A percentile compares a stretch with the other conserved stretches of the same genome.
These are phyloP conservation scores for Drosophila pachea DNA, from an alignment of 1,140 invertebrate genomes.

Conservation along the genomic window DNA sequence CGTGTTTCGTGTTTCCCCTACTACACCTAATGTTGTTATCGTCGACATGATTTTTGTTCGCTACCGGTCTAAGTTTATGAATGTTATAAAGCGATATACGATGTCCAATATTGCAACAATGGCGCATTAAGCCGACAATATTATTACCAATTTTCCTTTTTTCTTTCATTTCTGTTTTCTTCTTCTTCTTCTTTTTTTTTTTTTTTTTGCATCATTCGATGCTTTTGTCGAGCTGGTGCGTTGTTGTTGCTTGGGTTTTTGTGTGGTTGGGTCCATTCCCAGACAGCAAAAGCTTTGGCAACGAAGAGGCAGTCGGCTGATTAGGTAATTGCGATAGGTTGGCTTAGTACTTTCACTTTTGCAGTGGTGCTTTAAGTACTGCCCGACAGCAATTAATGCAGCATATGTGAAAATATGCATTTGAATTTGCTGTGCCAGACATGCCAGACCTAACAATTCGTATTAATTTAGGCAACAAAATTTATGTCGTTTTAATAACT, in stretches of 20 bases:
- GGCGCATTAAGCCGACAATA: conserved; percentile 58
- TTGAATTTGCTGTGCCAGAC: conserved; percentile 10
- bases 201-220: conserved; percentile 33
- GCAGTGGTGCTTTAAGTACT: conserved; percentile 35
- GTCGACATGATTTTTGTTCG: conserved; percentile 8
- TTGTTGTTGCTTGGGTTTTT: conserved; percentile 9
- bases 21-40: conserved; percentile 24
- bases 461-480: conserved; percentile 65
- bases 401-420: conserved; percentile 8
- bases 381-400: not conserved
- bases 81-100: conserved; percentile 46
- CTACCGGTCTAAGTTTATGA: conserved; percentile 33
- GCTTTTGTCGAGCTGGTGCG: conserved; percentile 4
- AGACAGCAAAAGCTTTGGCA: conserved; percentile 19
- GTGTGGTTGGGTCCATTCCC: conserved; percentile 57
- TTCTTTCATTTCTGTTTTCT: conserved; percentile 15
- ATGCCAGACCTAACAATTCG: conserved; percentile 48
- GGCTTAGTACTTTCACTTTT: conserved; percentile 66
- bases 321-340: conserved; percentile 61
- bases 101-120: conserved; percentile 62
- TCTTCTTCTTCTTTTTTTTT: conserved; percentile 25
- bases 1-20: conserved; percentile 57
- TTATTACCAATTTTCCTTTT: conserved; percentile 15
- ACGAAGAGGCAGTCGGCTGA: conserved; percentile 29
- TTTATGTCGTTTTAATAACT: conserved; percentile 41